Conservation (phyloP, 1,140 invertebrate species). For the Metopolophium dirhodum region DNA sequence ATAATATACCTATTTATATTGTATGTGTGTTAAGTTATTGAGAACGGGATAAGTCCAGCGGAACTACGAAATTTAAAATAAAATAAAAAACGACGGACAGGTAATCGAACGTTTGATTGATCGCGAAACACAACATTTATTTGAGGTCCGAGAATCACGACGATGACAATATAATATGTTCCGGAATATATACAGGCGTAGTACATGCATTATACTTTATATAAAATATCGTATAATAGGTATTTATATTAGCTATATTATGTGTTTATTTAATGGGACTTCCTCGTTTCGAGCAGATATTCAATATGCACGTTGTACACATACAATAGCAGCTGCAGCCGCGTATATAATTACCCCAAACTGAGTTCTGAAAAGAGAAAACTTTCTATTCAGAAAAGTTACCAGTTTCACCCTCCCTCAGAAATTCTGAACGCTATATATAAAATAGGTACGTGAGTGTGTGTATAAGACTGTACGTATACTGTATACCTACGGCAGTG, state of each 20-base stretch:
- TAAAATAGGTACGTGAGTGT: not conserved
- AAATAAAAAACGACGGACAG: not conserved
- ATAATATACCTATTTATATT: too few relatives aligned
- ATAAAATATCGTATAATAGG: too few relatives aligned
- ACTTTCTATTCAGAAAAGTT: not conserved
- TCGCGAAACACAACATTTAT: not conserved
- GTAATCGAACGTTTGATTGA: not conserved
- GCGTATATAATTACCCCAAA: too few relatives aligned
- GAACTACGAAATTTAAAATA: not conserved
- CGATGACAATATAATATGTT: not conserved
- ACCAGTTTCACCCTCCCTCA: not conserved
- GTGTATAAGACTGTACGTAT: not conserved
- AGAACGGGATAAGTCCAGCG: too few relatives aligned
- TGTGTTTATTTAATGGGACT: not conserved
- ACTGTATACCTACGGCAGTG: not conserved
- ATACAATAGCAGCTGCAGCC: too few relatives aligned
- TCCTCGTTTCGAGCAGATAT: not conserved
- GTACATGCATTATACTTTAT: too few relatives aligned
- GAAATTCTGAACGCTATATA: not conserved
- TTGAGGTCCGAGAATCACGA: not conserved
- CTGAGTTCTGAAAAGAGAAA: not conserved
- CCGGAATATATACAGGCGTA: too few relatives aligned
- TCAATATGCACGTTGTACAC: not conserved
- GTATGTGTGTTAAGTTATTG: too few relatives aligned
- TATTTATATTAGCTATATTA: too few relatives aligned